Evolutionary conservation across 1,140 invertebrate genomes (phyloP).

Genomic region (Sarcophaga bullata): DNA sequence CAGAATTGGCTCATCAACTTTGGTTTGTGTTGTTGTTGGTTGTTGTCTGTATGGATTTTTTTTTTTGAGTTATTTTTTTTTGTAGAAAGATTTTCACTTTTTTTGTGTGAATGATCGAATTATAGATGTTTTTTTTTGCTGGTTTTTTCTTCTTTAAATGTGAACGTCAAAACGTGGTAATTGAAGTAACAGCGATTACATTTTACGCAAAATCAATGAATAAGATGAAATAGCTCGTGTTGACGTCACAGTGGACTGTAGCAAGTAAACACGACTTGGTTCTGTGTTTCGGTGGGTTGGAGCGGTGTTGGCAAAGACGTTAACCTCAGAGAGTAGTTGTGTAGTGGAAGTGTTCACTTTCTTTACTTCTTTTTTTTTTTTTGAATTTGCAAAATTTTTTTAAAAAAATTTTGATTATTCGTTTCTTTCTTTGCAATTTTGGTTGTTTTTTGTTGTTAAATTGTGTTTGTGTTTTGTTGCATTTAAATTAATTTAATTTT

Average conservation of each 20-base stretch:
- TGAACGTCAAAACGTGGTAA: too few relatives aligned
- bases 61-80: neutral
- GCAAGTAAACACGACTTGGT: neutral
- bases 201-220: neutral
- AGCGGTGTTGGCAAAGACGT: too few relatives aligned
- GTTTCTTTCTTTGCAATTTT: neutral
- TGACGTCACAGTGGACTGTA: neutral
- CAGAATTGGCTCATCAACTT: too few relatives aligned
- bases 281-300: neutral
- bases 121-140: too few relatives aligned
- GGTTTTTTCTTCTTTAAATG: too few relatives aligned
- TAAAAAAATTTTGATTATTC: neutral
- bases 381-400: too few relatives aligned
- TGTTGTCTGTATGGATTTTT: neutral
- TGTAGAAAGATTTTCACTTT: neutral
- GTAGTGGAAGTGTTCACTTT: neutral
- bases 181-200: too few relatives aligned
- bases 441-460: neutral
- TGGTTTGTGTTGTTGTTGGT: too few relatives aligned
- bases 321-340: too few relatives aligned
- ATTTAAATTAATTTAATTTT: constrained; percentile 23
- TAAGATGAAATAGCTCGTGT: neutral
- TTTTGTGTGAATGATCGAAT: neutral
- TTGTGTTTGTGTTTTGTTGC: neutral
- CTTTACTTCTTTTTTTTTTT: too few relatives aligned